Conservation (phyloP, 2,113 vertebrate genomes). For the Vulpes ferrilata region DNA sequence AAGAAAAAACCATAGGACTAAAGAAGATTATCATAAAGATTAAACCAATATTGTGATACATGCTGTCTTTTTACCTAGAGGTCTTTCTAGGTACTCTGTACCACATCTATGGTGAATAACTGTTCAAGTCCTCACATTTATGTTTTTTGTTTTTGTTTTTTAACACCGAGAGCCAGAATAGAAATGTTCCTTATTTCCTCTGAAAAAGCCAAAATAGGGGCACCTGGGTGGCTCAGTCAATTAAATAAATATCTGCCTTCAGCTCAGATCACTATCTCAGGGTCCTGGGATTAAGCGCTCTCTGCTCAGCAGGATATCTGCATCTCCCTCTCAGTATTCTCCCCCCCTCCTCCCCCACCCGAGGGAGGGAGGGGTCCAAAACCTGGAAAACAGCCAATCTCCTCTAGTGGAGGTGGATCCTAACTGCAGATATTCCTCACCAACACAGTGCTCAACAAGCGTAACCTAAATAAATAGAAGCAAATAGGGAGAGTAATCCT, state of each 20-base stretch:
- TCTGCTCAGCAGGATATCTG: too few species aligned
- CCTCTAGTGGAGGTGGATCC: neutral
- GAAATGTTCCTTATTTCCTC: neutral
- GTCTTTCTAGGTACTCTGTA: neutral
- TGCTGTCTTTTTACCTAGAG: neutral
- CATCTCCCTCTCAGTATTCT: too few species aligned
- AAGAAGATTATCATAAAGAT: neutral
- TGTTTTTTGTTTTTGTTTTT: neutral
- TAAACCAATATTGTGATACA: neutral
- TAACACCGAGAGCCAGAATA: neutral
- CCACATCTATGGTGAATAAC: neutral
- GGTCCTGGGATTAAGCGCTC: too few species aligned
- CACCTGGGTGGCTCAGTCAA: too few species aligned
- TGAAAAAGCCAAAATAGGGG: neutral
- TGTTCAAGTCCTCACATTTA: neutral
- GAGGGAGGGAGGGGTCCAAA: neutral
- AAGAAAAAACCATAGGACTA: neutral
- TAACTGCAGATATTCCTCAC: neutral
- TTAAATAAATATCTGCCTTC: too few species aligned
- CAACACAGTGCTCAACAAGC: neutral
- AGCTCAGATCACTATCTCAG: too few species aligned
- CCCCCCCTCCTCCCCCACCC: too few species aligned
- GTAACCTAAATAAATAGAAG: neutral
- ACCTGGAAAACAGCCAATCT: neutral
- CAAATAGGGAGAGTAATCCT: neutral